Evolutionary conservation across 2,888 invertebrate genomes (phyloP), one percentile per base, ranked within the genome.

Genomic region (Noctua fimbriata): DNA sequence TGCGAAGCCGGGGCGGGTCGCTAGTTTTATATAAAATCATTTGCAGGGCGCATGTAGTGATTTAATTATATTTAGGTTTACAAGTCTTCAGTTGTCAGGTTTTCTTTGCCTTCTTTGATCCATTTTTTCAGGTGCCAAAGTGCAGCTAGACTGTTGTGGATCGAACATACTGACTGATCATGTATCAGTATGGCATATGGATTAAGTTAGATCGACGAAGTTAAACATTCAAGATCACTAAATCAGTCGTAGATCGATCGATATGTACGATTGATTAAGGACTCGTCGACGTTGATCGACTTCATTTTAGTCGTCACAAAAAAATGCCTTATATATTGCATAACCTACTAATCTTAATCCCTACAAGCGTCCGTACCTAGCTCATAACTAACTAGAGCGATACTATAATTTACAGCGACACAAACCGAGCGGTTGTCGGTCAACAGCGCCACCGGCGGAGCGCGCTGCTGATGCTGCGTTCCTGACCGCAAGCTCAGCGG

Each of bases 381-480:
- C n/a, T 32, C 18, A 36, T 52, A 44, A 10, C 16, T 7, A 28
- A 36, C 44, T 47, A 12, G 18, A 76, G 41, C 21, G 24, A 12
- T 32, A 18, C 41, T 28, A 41, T 47, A 66, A 44, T 16, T 52
- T 10, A 2, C 2, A 18, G 63, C 24, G 49, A 52, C 41, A 44
- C 16, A 21, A 18, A 32, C 32, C 32, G 44, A 65, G 52, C 16
- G 52, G 41, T 65, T 9, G 76, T 60, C n/a, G 47, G 47, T 9
- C 32, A 47, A 9, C 58, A 47, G 47, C 47, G 28, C 36, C 58
- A 21, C n/a, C 36, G 24, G 21, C 28, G 28, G 24, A n/a, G 72
- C 41, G 4, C 36, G 49, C 49, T 65, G 65, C 65, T 36, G 63
- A 21, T n/a, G 41, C 77, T 52, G 77, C 10, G 76, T 18, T 65